Evolutionary conservation across 2,888 invertebrate genomes (phyloP).

Genomic region (Synanthedon vespiformis): DNA sequence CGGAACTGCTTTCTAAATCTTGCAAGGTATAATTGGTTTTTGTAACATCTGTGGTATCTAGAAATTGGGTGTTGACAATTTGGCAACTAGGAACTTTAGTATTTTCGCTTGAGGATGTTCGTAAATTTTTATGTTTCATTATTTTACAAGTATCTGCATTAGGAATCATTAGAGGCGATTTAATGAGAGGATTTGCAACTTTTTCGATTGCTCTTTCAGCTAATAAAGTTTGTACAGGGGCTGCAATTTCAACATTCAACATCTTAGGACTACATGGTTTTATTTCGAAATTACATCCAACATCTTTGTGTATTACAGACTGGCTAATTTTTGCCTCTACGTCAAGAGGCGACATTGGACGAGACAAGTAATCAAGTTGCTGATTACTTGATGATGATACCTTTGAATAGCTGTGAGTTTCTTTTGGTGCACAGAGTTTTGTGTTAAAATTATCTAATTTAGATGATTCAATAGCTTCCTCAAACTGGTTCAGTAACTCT

Average conservation of each 20-base stretch:
- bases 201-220: conserved; percentile 56
- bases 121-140: conserved; percentile 20
- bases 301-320: conserved; percentile 66
- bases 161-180: conserved; percentile 24
- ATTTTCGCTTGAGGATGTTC: conserved; percentile 17
- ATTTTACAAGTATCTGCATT: conserved; percentile 17
- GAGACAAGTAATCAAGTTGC: conserved; percentile 20
- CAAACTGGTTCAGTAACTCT: conserved; percentile 59
- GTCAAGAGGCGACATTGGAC: conserved; percentile 58
- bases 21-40: conserved; percentile 50
- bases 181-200: conserved; percentile 44
- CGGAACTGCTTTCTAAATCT: conserved; percentile 55
- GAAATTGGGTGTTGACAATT: conserved; percentile 42
- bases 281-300: conserved; percentile 67
- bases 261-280: conserved; percentile 65
- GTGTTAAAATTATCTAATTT: conserved; percentile 27
- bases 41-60: conserved; percentile 17
- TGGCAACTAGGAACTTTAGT: conserved; percentile 42
- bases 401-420: conserved; percentile 21
- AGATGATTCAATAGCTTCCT: conserved; percentile 56
- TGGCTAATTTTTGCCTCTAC: conserved; percentile 68
- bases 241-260: conserved; percentile 54
- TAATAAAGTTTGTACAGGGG: conserved; percentile 46
- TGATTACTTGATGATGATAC: conserved; percentile 14
- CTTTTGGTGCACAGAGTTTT: conserved; percentile 20